These are phyloP conservation scores for Bombus superbus DNA, from an alignment of 1,140 invertebrate genomes.

Conservation along the genomic window DNA sequence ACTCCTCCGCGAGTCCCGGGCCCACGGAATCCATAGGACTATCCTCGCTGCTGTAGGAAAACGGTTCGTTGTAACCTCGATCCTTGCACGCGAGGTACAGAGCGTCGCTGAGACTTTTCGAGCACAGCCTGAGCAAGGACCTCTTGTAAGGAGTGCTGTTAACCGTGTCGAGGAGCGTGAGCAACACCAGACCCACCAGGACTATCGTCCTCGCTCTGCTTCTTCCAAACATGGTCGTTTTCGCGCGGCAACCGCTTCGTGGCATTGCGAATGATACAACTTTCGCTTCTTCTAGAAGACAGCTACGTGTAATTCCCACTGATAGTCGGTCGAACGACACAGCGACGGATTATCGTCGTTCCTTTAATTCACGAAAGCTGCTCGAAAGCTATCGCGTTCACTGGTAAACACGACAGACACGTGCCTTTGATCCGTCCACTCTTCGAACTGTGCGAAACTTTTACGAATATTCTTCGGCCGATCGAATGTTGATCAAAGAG, in stretches of 20 bases:
- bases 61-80: conserved; percentile 75
- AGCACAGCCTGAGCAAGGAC: conserved; percentile 69
- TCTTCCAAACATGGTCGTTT: neutral
- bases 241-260: neutral
- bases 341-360: too few species aligned
- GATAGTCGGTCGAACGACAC: too few species aligned
- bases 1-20: conserved; percentile 76
- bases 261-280: neutral
- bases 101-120: conserved; percentile 72
- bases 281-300: neutral
- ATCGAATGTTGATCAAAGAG: neutral
- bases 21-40: conserved; percentile 53
- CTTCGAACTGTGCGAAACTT: too few species aligned
- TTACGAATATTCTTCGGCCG: too few species aligned
- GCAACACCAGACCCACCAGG: conserved; percentile 40
- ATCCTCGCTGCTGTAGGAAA: conserved; percentile 70
- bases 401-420: too few species aligned
- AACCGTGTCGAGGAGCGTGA: conserved; percentile 42
- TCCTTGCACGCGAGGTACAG: conserved; percentile 69
- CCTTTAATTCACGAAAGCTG: too few species aligned
- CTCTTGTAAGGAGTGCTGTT: conserved; percentile 34
- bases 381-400: too few species aligned
- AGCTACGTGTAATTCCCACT: too few species aligned
- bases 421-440: too few species aligned
- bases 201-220: conserved; percentile 24